Evolutionary conservation across 64 coral and sea anemone species (phyloP).

Genomic region (Acropora tenuis): DNA sequence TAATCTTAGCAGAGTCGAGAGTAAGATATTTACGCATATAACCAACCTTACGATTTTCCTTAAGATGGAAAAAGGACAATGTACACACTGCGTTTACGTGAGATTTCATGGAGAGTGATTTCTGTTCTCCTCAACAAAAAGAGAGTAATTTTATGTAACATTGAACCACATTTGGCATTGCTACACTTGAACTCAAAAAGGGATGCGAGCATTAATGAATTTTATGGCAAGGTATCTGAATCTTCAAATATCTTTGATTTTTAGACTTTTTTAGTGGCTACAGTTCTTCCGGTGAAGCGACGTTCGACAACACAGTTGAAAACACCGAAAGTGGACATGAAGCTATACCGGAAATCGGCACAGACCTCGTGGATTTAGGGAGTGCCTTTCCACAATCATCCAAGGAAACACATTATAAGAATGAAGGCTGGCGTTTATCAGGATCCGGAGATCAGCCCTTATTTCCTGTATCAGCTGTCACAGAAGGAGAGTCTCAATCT

Average conservation of each 20-base stretch:
- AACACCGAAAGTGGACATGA: background rate
- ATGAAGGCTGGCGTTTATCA: background rate
- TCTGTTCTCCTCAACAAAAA: background rate
- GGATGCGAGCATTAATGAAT: too few relatives aligned
- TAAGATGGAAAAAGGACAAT: too few relatives aligned
- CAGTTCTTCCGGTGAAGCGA: background rate
- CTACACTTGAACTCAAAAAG: too few relatives aligned
- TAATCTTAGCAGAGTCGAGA: too few relatives aligned
- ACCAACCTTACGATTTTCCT: too few relatives aligned
- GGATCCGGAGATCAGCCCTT: constrained; percentile 11
- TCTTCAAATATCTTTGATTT: background rate
- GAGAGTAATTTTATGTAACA: background rate
- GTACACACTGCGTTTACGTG: too few relatives aligned
- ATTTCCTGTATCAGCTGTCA: constrained; percentile 1
- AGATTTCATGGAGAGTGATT: too few relatives aligned
- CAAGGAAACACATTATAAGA: background rate
- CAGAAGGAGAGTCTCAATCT: constrained; percentile 15
- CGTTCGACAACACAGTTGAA: background rate
- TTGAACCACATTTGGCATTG: too few relatives aligned
- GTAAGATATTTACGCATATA: too few relatives aligned
- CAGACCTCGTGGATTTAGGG: constrained; percentile 3
- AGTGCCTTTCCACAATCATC: background rate
- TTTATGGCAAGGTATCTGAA: background rate
- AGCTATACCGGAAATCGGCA: constrained; percentile 3
- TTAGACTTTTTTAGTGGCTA: background rate